These are phyloP conservation scores for Dasysyrphus albostriatus DNA, from an alignment of 2,888 invertebrate species.

Conservation along the genomic window DNA sequence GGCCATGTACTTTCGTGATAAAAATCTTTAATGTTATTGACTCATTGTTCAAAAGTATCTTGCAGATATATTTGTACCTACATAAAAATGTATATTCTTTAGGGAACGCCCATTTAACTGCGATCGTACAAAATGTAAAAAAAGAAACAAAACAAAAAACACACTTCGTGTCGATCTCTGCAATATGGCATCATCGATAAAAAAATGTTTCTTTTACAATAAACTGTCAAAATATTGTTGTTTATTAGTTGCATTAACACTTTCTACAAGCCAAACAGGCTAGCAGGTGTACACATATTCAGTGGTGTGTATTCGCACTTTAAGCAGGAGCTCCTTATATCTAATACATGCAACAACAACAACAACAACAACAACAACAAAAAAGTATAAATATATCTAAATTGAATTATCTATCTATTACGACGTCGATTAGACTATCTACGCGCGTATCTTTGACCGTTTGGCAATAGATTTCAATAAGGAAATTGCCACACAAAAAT, in stretches of 20 bases:
- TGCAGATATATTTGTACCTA: neutral
- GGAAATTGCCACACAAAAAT: constrained; percentile 45
- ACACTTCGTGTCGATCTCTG: constrained; percentile 18
- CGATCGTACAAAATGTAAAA: constrained; percentile 11
- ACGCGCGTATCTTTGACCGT: constrained; percentile 41
- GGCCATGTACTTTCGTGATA: constrained; percentile 56
- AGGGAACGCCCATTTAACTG: constrained; percentile 52
- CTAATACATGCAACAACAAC: constrained; percentile 5
- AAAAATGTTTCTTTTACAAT: constrained; percentile 37
- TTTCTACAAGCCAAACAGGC: constrained; percentile 54
- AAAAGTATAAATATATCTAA: constrained; percentile 47
- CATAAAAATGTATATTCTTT: constrained; percentile 19
- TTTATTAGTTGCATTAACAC: constrained; percentile 72
- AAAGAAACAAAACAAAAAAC: neutral
- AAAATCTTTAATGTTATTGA: constrained; percentile 68
- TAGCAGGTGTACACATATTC: constrained; percentile 22
- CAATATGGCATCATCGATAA: constrained; percentile 30
- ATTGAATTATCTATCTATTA: constrained; percentile 72
- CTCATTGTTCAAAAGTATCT: constrained; percentile 60
- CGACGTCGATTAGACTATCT: constrained; percentile 45
- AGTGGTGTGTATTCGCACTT: constrained; percentile 8
- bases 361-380: neutral
- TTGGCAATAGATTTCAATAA: constrained; percentile 61
- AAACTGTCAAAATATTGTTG: constrained; percentile 69
- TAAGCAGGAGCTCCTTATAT: constrained; percentile 1